Base-by-base conservation (phyloP, 2,888 invertebrate species). In the Oligia latruncula region DNA sequence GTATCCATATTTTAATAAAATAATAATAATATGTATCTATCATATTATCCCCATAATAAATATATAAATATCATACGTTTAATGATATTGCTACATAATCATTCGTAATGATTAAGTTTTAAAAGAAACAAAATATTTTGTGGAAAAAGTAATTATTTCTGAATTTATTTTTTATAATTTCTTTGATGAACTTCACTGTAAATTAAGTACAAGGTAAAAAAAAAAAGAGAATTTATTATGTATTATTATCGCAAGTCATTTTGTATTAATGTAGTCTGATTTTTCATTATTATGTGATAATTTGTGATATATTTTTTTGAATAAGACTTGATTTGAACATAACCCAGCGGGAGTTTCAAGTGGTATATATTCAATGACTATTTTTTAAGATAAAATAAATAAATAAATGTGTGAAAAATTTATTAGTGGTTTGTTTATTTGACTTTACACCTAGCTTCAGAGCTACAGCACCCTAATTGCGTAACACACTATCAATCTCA, bases 201-300 rank as follows among this genome's bases (percentile, higher is more conserved):
- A 55, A 43, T 23, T 15, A 58, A 23, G 4, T 15, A 35, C 2
- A 71, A 6, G 23, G 2, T n/a, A 29, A 43, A 15, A 71, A 43
- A 43, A 29, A 23, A 20, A 60, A n/a, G 0, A n/a, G 6, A 49
- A 4, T 64, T 55, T 46, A 40, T 11, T 46, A 49, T 80, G 35
- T 75, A 73, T 81, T 74, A 71, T 60, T 82, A 83, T 84, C 78
- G 79, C 80, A 83, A 81, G 46, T 87, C 81, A 80, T 79, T 46
- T 78, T 74, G 46, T 85, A 84, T 85, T 79, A 64, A 78, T 85
- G 90, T 94, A 93, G 93, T 93, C 93, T 95, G 94, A 93, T 90
- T 90, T 89, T 88, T 92, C 89, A 90, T 87, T 92, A 87, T 87
- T 90, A 93, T 95, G 95, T 95, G 95, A 95, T 95, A 95, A 90